Conservation (phyloP, 1,140 invertebrate species). For the Trichoplusia ni region DNA sequence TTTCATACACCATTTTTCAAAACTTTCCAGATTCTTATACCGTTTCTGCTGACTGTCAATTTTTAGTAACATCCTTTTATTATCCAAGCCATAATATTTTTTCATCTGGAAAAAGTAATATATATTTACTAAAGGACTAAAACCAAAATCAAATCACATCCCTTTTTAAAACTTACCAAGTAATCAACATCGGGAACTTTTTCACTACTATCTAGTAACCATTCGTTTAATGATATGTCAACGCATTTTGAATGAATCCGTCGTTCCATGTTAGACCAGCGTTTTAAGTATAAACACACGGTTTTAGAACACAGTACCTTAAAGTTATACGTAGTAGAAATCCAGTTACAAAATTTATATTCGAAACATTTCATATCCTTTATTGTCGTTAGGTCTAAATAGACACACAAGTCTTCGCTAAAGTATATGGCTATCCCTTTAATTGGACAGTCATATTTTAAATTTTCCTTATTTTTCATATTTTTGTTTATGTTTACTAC, state of each 20-base stretch:
- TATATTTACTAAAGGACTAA: not conserved
- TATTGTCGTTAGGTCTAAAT: constrained; percentile 57
- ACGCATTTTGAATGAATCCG: constrained; percentile 29
- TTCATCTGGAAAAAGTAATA: constrained; percentile 52
- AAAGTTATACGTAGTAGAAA: constrained; percentile 43
- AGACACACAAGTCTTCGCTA: constrained; percentile 46
- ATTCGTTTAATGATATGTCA: constrained; percentile 65
- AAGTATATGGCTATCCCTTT: constrained; percentile 59
- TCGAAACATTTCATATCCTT: constrained; percentile 37
- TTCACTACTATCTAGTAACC: constrained; percentile 67
- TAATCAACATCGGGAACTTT: constrained; percentile 52
- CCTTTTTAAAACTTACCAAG: constrained; percentile 54
- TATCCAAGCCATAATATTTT: constrained; percentile 64
- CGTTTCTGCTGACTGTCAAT: constrained; percentile 44
- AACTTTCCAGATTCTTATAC: constrained; percentile 46
- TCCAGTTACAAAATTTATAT: constrained; percentile 43
- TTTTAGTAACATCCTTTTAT: constrained; percentile 43
- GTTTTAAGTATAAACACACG: constrained; percentile 28
- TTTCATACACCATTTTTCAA: constrained; percentile 50
- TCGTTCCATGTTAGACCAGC: constrained; percentile 49
- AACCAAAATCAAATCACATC: too few species aligned
- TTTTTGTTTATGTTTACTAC: constrained; percentile 39
- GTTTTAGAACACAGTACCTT: constrained; percentile 53
- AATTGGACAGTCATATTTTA: constrained; percentile 31
- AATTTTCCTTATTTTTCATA: constrained; percentile 22